Percentiles rank a stretch among this genome's conserved stretches.
Evolutionary conservation across 2,888 invertebrate genomes (phyloP).

Genomic region (Noctuana brunneofusca): DNA sequence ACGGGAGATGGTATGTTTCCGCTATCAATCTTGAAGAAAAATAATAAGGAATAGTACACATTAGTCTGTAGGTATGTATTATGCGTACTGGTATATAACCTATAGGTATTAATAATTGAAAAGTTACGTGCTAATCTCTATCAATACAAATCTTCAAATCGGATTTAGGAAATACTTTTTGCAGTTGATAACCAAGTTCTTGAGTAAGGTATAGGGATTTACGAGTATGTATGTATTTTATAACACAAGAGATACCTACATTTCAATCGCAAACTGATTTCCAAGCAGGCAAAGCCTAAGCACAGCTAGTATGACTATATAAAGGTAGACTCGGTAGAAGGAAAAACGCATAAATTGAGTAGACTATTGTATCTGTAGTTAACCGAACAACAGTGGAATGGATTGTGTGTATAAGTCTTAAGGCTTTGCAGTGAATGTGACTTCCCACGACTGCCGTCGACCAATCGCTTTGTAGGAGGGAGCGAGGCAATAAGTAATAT

Average conservation of each 20-base stretch:
- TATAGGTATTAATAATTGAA: background rate
- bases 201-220: too few species aligned
- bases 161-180: too few species aligned
- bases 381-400: background rate
- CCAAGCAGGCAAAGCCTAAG: too few species aligned
- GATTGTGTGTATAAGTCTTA: conserved; percentile 37
- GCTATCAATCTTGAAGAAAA: conserved; percentile 69
- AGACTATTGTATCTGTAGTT: background rate
- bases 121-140: too few species aligned
- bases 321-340: too few species aligned
- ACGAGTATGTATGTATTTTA: too few species aligned
- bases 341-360: background rate
- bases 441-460: conserved; percentile 55
- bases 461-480: conserved; percentile 40
- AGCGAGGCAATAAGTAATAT: conserved; percentile 39
- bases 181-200: background rate
- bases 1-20: conserved; percentile 63
- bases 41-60: conserved; percentile 34
- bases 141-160: too few species aligned
- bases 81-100: too few species aligned
- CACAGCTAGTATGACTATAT: too few species aligned
- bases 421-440: conserved; percentile 45
- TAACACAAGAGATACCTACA: too few species aligned
- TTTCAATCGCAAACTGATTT: too few species aligned
- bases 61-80: too few species aligned